Evolutionary conservation across 2,797 vertebrate species (phyloP).

Genomic region (Labroides dimidiatus): DNA sequence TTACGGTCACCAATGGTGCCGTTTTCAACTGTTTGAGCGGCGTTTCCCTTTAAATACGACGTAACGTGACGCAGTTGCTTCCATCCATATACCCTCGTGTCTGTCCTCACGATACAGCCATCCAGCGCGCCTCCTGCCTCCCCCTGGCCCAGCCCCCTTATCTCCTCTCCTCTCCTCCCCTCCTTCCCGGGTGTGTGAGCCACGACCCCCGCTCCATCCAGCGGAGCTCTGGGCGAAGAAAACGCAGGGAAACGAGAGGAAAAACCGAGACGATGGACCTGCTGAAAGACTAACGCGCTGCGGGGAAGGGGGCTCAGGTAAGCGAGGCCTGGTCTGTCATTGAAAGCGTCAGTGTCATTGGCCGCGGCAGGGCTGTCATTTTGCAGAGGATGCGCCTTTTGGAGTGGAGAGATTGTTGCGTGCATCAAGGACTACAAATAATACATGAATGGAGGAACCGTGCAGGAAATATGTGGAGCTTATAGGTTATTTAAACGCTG

Average conservation of each 20-base stretch:
- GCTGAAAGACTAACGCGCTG: conserved; percentile 8
- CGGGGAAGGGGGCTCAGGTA: conserved; percentile 64
- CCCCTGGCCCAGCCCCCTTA: conserved; percentile 5
- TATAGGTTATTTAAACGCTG: neutral
- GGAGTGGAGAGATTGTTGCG: conserved; percentile 3
- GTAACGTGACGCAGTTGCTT: conserved; percentile 71
- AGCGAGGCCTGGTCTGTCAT: conserved; percentile 25
- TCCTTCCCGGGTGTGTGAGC: conserved; percentile 51
- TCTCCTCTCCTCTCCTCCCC: conserved; percentile 14
- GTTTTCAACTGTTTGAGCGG: neutral
- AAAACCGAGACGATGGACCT: conserved; percentile 32
- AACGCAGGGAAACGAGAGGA: conserved; percentile 32
- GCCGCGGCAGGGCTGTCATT: conserved; percentile 18
- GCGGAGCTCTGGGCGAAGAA: conserved; percentile 61
- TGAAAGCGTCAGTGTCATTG: neutral
- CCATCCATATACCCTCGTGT: conserved; percentile 35
- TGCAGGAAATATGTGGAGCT: neutral
- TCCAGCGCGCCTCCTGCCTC: conserved; percentile 44
- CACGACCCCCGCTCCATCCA: conserved; percentile 59
- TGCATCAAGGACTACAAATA: conserved; percentile 27
- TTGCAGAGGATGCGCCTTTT: conserved; percentile 15
- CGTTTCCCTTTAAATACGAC: conserved; percentile 74
- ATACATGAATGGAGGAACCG: conserved; percentile 12
- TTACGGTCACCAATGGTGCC: neutral
- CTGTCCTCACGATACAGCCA: conserved; percentile 42